Conservation (phyloP, 2,888 invertebrate genomes). For the Acrocyrtus sp. region DNA sequence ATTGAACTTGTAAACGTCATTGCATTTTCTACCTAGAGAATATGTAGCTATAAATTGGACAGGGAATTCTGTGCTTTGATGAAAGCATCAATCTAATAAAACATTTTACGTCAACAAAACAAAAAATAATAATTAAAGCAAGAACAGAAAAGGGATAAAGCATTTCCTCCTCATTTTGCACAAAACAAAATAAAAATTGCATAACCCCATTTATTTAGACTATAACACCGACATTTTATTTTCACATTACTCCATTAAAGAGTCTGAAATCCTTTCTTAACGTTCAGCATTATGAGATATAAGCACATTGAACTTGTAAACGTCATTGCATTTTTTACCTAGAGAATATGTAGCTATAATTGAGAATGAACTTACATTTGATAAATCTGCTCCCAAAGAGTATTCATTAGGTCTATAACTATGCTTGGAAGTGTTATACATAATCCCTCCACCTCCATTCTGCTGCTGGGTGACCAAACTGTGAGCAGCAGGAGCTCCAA, state of each 20-base stretch:
- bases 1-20: too few relatives aligned
- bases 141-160: neutral
- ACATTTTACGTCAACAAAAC: neutral
- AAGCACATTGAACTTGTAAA: too few relatives aligned
- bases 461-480: slow-evolving; percentile 74
- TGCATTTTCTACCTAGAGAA: neutral
- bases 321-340: neutral
- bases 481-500: slow-evolving; percentile 82
- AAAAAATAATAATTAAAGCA: neutral
- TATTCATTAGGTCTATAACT: slow-evolving; percentile 60
- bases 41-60: neutral
- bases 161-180: too few relatives aligned
- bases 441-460: slow-evolving; percentile 35
- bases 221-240: neutral
- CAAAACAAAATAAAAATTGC: neutral
- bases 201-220: neutral
- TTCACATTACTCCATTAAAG: too few relatives aligned
- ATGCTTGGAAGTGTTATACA: slow-evolving; percentile 48
- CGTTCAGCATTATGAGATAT: too few relatives aligned
- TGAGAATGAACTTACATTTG: slow-evolving; percentile 41
- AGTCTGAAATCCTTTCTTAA: too few relatives aligned
- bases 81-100: slow-evolving; percentile 46
- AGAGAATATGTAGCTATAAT: neutral
- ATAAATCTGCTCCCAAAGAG: slow-evolving; percentile 51
- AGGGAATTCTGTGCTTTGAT: slow-evolving; percentile 35